Conservation (phyloP, 2,113 vertebrate genomes). For the Aegypius monachus region DNA sequence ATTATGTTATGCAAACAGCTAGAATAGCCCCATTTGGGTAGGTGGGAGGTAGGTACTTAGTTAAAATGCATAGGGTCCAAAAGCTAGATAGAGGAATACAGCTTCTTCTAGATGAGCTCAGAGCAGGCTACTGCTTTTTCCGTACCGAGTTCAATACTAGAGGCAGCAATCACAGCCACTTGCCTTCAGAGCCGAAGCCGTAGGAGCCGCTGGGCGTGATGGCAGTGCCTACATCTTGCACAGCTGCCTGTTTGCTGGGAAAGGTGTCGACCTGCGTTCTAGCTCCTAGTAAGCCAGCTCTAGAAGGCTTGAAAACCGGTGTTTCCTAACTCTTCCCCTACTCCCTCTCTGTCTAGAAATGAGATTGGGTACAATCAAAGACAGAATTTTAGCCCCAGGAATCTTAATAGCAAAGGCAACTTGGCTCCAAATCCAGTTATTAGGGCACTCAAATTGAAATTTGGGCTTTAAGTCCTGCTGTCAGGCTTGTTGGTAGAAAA, state of each 20-base stretch:
- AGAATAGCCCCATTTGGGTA: neutral
- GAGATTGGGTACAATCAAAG: neutral
- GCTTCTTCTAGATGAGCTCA: neutral
- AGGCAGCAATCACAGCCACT: neutral
- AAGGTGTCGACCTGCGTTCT: neutral
- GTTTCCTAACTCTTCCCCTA: neutral
- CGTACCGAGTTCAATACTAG: accelerated
- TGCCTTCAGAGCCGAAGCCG: neutral
- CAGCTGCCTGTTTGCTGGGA: neutral
- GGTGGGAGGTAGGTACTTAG: neutral
- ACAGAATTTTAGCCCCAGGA: neutral
- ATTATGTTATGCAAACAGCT: neutral
- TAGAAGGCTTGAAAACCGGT: neutral
- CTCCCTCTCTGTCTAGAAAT: neutral
- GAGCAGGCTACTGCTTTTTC: neutral
- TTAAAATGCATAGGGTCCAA: neutral
- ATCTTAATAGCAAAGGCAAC: neutral
- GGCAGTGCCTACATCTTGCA: neutral
- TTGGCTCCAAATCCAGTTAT: neutral
- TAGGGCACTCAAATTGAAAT: neutral
- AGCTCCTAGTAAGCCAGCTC: neutral
- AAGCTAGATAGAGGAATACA: neutral
- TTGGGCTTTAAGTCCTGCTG: neutral
- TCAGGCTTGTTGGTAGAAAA: neutral
- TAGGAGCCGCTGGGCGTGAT: accelerated